A percentile compares a stretch with the other conserved stretches of the same genome.
Evolutionary conservation across 2,113 vertebrate species (phyloP).

Genomic region (Aptenodytes patagonicus): DNA sequence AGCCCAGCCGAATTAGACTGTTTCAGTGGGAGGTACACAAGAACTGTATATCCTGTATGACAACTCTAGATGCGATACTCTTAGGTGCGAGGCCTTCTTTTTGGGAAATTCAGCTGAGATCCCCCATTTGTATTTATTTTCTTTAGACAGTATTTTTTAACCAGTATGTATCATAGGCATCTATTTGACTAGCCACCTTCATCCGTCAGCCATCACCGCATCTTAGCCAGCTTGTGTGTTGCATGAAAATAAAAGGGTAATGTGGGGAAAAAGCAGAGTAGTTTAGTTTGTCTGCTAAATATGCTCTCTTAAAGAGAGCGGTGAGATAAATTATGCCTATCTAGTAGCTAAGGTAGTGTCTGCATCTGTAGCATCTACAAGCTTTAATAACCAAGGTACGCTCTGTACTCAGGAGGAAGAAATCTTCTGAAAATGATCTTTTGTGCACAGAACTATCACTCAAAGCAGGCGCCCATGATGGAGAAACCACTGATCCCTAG

Average conservation of each 20-base stretch:
- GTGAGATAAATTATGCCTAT: background rate
- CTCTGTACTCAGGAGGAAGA: background rate
- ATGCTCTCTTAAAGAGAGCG: background rate
- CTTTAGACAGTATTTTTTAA: background rate
- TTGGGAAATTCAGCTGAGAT: background rate
- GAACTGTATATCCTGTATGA: background rate
- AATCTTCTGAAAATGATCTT: background rate
- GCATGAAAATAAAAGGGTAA: background rate
- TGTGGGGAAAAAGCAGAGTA: background rate
- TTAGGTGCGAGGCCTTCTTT: background rate
- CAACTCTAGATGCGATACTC: background rate
- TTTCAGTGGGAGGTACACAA: background rate
- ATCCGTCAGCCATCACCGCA: background rate
- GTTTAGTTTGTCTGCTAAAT: background rate
- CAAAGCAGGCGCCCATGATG: background rate
- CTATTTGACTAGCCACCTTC: background rate
- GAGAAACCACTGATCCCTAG: background rate
- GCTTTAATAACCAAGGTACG: background rate
- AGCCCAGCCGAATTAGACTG: background rate
- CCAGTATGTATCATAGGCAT: background rate
- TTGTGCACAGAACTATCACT: background rate
- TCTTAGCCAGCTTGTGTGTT: background rate
- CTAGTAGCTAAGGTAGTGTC: background rate
- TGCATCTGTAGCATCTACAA: background rate
- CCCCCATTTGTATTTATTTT: background rate